These are phyloP conservation scores for Perdix hodgsoniae DNA, from an alignment of 2,797 vertebrate species.

Conservation along the genomic window DNA sequence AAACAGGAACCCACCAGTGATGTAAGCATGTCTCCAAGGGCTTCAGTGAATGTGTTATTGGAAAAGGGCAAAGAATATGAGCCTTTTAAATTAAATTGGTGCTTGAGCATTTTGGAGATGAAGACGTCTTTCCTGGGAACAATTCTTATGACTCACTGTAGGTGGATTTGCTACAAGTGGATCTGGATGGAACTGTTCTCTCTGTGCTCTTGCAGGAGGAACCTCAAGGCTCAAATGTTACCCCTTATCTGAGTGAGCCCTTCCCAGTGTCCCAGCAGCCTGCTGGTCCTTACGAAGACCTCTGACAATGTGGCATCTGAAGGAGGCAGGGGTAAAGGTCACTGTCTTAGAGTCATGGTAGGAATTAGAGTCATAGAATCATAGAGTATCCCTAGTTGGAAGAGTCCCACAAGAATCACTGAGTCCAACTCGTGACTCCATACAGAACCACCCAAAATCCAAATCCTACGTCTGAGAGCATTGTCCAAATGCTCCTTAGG, in stretches of 20 bases:
- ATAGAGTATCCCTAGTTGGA: too few relatives aligned
- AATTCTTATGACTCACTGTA: not conserved
- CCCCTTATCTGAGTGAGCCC: not conserved
- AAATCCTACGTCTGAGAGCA: not conserved
- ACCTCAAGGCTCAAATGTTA: not conserved
- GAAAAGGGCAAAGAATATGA: not conserved
- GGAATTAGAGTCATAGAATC: not conserved
- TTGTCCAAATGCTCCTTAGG: not conserved
- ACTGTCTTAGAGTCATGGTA: not conserved
- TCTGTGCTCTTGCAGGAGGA: not conserved
- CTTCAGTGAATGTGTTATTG: not conserved
- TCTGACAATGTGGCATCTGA: not conserved
- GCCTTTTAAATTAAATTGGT: not conserved
- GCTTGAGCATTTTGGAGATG: not conserved
- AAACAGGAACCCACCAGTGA: not conserved
- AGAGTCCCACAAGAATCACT: not conserved
- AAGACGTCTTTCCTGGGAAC: not conserved
- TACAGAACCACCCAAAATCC: not conserved
- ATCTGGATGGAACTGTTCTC: not conserved
- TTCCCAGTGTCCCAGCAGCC: not conserved
- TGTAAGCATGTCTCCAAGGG: too few relatives aligned
- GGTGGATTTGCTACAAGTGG: not conserved
- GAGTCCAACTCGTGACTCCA: not conserved
- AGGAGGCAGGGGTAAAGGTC: not conserved
- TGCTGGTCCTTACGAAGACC: not conserved